These are phyloP conservation scores for Polypedilum pembai DNA, from an alignment of 1,140 invertebrate genomes.

Conservation along the genomic window DNA sequence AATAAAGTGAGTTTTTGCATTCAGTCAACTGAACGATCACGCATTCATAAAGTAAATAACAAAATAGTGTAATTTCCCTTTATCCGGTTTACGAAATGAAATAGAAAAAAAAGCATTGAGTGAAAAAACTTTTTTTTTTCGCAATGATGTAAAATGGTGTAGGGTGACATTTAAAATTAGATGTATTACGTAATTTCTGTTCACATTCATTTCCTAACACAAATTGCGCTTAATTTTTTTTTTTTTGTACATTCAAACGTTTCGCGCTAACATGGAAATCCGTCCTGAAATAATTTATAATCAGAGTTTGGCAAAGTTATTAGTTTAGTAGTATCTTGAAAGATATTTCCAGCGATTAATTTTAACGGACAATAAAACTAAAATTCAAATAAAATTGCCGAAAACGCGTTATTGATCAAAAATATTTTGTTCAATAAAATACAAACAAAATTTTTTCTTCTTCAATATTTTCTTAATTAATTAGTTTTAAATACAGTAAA, in stretches of 20 bases:
- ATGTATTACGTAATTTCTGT: not conserved
- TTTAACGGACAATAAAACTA: too few species aligned
- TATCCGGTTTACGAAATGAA: constrained; percentile 17
- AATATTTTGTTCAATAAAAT: too few species aligned
- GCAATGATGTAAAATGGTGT: constrained; percentile 5
- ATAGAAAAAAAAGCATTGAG: too few species aligned
- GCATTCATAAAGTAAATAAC: not conserved
- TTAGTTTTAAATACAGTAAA: too few species aligned
- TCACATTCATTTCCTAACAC: constrained; percentile 1
- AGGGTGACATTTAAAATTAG: constrained; percentile 18
- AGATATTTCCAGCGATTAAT: too few species aligned
- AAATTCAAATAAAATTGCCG: too few species aligned
- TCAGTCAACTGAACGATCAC: not conserved
- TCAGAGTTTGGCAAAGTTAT: too few species aligned
- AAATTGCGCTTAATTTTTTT: constrained; percentile 8
- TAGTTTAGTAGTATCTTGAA: too few species aligned
- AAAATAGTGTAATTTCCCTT: not conserved
- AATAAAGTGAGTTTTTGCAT: not conserved
- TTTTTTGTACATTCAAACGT: not conserved
- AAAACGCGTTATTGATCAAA: too few species aligned
- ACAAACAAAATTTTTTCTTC: too few species aligned
- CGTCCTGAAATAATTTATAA: constrained; percentile 2
- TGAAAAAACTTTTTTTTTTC: not conserved
- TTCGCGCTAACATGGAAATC: not conserved
- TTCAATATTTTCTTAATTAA: too few species aligned